Percentiles rank a stretch among this genome's conserved stretches.
Conservation (phyloP, 2,888 invertebrate genomes). For the Drosophila acutilabella region DNA sequence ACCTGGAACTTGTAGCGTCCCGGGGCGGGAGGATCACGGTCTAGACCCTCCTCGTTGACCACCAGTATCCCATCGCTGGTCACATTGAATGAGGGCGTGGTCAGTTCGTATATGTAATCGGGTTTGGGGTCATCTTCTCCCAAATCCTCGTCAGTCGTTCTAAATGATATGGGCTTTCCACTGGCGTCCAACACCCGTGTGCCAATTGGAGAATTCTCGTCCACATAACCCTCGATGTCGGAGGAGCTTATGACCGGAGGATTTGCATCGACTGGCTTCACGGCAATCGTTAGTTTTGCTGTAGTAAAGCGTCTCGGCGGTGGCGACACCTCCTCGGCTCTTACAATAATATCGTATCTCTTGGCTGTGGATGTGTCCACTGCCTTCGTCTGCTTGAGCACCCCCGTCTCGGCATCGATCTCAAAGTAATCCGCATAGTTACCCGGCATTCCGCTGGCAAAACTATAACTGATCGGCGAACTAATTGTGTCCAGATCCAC, state of each 20-base stretch:
- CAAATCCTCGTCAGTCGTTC: conserved; percentile 93
- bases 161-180: conserved; percentile 89
- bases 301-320: conserved; percentile 92
- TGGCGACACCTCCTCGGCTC: conserved; percentile 94
- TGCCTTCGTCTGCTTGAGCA: conserved; percentile 91
- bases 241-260: conserved; percentile 92
- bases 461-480: conserved; percentile 92
- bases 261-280: conserved; percentile 94
- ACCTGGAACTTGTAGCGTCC: conserved; percentile 95
- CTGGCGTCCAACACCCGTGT: conserved; percentile 90
- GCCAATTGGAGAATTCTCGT: conserved; percentile 94
- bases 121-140: conserved; percentile 93
- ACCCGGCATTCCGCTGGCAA: conserved; percentile 92
- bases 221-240: conserved; percentile 91
- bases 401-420: conserved; percentile 92
- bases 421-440: conserved; percentile 92
- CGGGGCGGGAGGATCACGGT: conserved; percentile 94
- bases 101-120: conserved; percentile 92
- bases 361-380: conserved; percentile 93
- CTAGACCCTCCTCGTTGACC: conserved; percentile 93
- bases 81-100: conserved; percentile 93
- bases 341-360: conserved; percentile 92
- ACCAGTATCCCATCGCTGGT: conserved; percentile 90
- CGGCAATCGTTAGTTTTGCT: conserved; percentile 92
- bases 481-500: conserved; percentile 95